Percentiles rank a stretch among this genome's conserved stretches.
Conservation (phyloP, 2,888 invertebrate genomes). For the Endotricha flammealis region DNA sequence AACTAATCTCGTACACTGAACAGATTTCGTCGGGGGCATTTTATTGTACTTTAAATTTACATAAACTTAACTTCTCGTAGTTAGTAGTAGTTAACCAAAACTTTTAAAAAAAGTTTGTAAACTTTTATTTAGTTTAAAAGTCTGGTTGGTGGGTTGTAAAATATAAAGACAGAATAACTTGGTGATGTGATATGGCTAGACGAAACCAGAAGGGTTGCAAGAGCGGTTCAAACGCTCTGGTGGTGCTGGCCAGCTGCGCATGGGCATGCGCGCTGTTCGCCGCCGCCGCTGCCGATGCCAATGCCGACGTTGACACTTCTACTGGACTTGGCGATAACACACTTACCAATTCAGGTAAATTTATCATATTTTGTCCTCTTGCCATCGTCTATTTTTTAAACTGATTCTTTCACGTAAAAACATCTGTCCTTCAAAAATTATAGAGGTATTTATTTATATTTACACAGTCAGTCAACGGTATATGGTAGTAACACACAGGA, state of each 20-base stretch:
- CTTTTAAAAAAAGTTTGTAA: conserved; percentile 14
- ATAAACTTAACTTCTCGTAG: conserved; percentile 13
- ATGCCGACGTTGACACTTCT: conserved; percentile 68
- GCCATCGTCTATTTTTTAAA: too few relatives aligned
- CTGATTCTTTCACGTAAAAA: too few relatives aligned
- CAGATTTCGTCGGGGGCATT: conserved; percentile 14
- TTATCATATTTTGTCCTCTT: too few relatives aligned
- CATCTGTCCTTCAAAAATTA: too few relatives aligned
- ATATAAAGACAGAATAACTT: conserved; percentile 27
- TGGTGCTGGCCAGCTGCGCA: conserved; percentile 51
- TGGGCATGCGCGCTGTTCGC: conserved; percentile 65
- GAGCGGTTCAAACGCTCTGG: conserved; percentile 33
- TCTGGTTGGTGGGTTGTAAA: conserved; percentile 23
- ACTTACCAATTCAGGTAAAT: conserved; percentile 65
- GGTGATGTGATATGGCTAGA: conserved; percentile 74
- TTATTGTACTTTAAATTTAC: conserved; percentile 14
- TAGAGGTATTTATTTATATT: too few relatives aligned
- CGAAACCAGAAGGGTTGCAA: conserved; percentile 31
- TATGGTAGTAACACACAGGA: too few relatives aligned
- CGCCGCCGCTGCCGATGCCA: conserved; percentile 41
- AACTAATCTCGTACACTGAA: conserved; percentile 27
- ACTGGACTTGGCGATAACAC: conserved; percentile 71
- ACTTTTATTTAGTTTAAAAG: conserved; percentile 17
- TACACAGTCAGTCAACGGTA: too few relatives aligned
- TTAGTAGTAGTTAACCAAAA: conserved; percentile 6